Percentiles rank a stretch among this genome's conserved stretches.
phyloP scores from a whole-genome alignment of 2,113 vertebrate species.

The Phrynosoma platyrhinos region DNA sequence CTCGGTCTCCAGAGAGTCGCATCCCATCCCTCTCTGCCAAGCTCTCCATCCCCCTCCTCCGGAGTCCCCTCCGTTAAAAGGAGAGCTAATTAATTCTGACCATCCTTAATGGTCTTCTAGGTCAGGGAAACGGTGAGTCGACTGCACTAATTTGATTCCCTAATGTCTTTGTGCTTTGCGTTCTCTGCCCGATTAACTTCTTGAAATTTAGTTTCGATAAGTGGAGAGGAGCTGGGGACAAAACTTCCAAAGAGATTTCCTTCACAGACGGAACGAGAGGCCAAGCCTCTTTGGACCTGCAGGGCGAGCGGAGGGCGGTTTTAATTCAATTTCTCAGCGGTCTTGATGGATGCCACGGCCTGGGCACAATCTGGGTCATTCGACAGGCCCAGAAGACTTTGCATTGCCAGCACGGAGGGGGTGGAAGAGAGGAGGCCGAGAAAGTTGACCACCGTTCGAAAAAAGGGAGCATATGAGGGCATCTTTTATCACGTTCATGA shows the following conservation, averaged over 20 bases:
- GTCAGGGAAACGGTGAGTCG: constrained; percentile 73
- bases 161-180: constrained; percentile 75
- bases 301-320: constrained; percentile 12
- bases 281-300: constrained; percentile 21
- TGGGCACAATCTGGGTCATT: not conserved
- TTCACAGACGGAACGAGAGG: constrained; percentile 59
- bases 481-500: no score
- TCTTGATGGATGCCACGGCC: not conserved
- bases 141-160: constrained; percentile 77
- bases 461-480: no score
- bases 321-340: constrained; percentile 39
- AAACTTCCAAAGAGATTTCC: constrained; percentile 77
- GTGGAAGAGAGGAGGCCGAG: not conserved
- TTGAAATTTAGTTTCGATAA: constrained; percentile 76
- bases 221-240: constrained; percentile 71
- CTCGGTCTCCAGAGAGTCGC: constrained; percentile 38
- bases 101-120: constrained; percentile 72
- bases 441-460: no score
- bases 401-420: not conserved
- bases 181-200: constrained; percentile 78
- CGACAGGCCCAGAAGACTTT: not conserved
- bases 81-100: constrained; percentile 76
- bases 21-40: constrained; percentile 48
- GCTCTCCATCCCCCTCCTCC: constrained; percentile 7
- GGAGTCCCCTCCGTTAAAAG: constrained; percentile 49